Percentiles rank a stretch among this genome's conserved stretches.
phyloP scores from a whole-genome alignment of 2,113 vertebrate species.

The Rhynchopsitta pachyrhyncha region DNA sequence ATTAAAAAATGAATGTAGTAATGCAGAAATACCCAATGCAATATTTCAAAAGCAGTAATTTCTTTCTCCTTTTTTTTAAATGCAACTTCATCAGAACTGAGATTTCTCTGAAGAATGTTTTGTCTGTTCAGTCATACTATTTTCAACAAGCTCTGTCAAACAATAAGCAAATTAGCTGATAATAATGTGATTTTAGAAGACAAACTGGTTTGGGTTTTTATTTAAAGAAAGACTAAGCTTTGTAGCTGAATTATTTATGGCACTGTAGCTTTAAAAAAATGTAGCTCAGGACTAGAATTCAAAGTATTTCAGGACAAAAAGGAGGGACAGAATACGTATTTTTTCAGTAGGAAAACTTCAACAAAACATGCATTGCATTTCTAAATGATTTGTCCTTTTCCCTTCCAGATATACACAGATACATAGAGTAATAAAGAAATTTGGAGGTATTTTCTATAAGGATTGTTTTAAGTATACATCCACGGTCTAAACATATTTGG shows the following conservation, averaged over 20 bases:
- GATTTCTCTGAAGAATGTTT: neutral
- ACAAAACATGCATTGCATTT: neutral
- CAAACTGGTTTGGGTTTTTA: neutral
- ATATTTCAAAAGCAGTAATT: neutral
- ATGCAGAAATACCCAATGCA: neutral
- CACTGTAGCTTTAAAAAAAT: neutral
- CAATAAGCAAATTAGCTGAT: neutral
- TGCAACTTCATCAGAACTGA: neutral
- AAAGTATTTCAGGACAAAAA: neutral
- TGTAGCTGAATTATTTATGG: neutral
- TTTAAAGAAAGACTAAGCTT: neutral
- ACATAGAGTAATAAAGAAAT: neutral
- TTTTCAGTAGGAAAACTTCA: neutral
- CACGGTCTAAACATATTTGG: neutral
- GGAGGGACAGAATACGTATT: neutral
- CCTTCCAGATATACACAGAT: neutral
- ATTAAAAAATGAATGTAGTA: neutral
- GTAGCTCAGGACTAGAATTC: neutral
- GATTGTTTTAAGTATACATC: neutral
- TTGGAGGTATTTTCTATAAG: neutral
- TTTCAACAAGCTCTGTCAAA: neutral
- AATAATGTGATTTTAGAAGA: neutral
- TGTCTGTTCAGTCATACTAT: rapidly evolving
- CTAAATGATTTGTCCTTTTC: neutral
- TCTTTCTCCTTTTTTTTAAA: neutral